Evolutionary conservation across 2,113 vertebrate genomes (phyloP).

Genomic region (Amia ocellicauda): DNA sequence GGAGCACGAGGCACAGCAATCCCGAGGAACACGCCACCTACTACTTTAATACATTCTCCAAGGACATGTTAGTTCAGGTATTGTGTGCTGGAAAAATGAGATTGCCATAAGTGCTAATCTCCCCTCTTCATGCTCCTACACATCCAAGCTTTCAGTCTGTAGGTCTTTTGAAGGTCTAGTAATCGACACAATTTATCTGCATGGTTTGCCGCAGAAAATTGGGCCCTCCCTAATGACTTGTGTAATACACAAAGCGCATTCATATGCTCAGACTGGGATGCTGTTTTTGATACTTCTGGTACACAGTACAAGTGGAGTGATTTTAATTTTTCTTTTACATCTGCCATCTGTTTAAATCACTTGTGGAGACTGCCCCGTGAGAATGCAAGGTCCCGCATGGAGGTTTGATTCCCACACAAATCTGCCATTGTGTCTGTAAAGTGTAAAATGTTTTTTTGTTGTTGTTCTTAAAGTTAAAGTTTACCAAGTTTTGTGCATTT

Average conservation of each 20-base stretch:
- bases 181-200: conserved; percentile 16
- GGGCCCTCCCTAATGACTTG: too few species aligned
- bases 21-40: conserved; percentile 90
- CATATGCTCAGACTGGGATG: not conserved
- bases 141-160: too few species aligned
- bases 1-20: conserved; percentile 91
- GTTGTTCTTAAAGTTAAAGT: not conserved
- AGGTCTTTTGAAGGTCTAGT: conserved; percentile 39
- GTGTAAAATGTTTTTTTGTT: conserved; percentile 40
- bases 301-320: conserved; percentile 25
- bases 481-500: too few species aligned
- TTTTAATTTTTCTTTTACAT: conserved; percentile 21
- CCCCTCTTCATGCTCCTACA: not conserved
- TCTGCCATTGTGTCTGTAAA: conserved; percentile 41
- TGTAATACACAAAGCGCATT: too few species aligned
- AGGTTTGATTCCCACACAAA: conserved; percentile 39
- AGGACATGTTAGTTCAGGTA: conserved; percentile 96
- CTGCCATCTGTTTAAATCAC: conserved; percentile 53
- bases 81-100: not conserved
- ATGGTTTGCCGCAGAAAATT: conserved; percentile 13
- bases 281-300: conserved; percentile 33
- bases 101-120: not conserved
- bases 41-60: conserved; percentile 95
- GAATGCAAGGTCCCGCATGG: conserved; percentile 43
- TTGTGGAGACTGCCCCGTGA: conserved; percentile 41